phyloP scores from a whole-genome alignment of 2,888 invertebrate genomes.

The Limnephilus rhombicus region DNA sequence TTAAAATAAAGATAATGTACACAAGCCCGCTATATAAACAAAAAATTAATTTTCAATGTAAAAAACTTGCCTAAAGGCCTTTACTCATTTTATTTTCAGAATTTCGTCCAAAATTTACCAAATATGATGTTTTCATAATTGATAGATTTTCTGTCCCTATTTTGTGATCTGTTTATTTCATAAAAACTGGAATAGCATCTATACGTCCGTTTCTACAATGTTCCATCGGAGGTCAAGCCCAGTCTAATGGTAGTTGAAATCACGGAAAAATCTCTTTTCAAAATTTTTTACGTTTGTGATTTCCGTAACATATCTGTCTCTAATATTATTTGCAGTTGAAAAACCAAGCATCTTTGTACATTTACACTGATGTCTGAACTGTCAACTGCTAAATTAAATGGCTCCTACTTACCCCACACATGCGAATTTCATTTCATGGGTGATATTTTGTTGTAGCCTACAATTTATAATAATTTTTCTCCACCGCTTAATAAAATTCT shows the following conservation, averaged over 20 bases:
- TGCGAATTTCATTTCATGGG: constrained; percentile 47
- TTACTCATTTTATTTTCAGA: no score
- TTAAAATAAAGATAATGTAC: no score
- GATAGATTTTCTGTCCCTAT: background rate
- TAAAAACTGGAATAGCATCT: background rate
- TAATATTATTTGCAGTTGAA: constrained; percentile 1
- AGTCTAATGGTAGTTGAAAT: background rate
- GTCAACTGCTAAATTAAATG: constrained; percentile 59
- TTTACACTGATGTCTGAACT: constrained; percentile 35
- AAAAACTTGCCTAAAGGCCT: no score
- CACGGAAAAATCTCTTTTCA: no score
- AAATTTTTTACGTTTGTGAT: no score
- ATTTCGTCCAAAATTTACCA: no score
- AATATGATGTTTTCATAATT: background rate
- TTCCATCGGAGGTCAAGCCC: background rate
- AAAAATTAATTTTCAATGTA: no score
- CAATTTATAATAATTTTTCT: constrained; percentile 18
- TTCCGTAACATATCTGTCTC: background rate
- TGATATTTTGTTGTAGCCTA: constrained; percentile 64
- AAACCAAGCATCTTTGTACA: constrained; percentile 46
- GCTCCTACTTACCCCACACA: constrained; percentile 64
- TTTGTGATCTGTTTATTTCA: background rate
- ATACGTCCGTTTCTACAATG: background rate
- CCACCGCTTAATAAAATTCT: background rate
- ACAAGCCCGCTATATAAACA: no score